Evolutionary conservation across 2,888 invertebrate species (phyloP), one percentile per base, ranked within the genome.

Genomic region (Adelognathus sp.): DNA sequence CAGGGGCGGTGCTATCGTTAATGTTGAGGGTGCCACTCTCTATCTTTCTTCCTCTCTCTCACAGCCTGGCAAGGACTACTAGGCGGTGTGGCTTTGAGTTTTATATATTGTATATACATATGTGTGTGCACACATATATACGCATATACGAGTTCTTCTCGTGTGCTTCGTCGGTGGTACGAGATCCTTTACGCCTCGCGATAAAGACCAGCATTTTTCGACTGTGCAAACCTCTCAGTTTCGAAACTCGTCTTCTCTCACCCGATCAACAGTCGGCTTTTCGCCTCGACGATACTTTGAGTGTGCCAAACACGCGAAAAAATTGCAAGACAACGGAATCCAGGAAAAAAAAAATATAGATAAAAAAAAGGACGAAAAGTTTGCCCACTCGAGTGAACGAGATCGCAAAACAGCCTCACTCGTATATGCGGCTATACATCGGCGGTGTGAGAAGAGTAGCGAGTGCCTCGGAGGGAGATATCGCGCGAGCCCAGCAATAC

Each of bases 1-100:
- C 87, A 88, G 88, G 89, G 90, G 90, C 90, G 90, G 89, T 87
- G 85, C 88, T 86, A 87, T 86, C 87, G 90, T 88, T 90, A 88
- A 85, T 89, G 86, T 87, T 86, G 88, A 89, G 90, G 89, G 89
- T 88, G 87, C 88, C 88, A 88, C 88, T 88, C 87, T 73, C 54
- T 67, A 33, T 39, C 31, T 77, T 61, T 50, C 78, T 70, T 36
- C 69, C 44, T 41, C 79, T 76, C 77, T 80, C 82, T 78, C 80
- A 82, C 75, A 79, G 71, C 60, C 36, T 60, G 71, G 46, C 71
- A 61, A 61, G 61, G 71, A 75, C 46, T 46, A 16, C 64, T 39
- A 14, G 71, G 70, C 78, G 78, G 74, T 74, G 41, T 29, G 60
- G 75, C 79, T 79, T 79, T 79, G 79, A 75, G 52, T 71, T 67